These are phyloP conservation scores for Malaclemys terrapin DNA, from an alignment of 2,113 vertebrate species.

Conservation along the genomic window DNA sequence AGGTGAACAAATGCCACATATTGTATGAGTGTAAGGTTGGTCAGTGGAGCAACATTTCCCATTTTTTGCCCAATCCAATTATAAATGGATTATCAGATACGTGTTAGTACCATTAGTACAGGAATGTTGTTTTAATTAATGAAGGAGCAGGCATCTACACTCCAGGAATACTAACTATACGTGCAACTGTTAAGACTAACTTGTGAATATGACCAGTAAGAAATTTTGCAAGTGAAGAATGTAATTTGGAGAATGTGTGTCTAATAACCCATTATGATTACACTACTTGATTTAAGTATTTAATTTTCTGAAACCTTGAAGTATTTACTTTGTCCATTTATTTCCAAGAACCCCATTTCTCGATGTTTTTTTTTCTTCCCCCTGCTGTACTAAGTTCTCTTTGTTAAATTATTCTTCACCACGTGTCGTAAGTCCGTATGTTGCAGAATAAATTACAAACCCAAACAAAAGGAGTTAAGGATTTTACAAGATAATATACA, in stretches of 20 bases:
- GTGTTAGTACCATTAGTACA: neutral
- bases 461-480: neutral
- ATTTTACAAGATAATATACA: neutral
- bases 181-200: neutral
- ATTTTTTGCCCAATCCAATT: neutral
- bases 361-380: neutral
- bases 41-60: neutral
- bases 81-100: neutral
- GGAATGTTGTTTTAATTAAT: neutral
- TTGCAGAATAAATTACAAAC: neutral
- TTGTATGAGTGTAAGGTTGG: neutral
- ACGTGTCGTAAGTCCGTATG: neutral
- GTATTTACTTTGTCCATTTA: neutral
- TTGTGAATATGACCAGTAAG: neutral
- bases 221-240: neutral
- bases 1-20: neutral
- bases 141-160: neutral
- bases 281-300: neutral
- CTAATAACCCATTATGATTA: neutral
- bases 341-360: constrained; percentile 1
- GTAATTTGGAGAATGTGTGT: neutral
- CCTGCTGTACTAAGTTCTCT: neutral
- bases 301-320: neutral
- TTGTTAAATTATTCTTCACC: neutral
- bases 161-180: neutral